Evolutionary conservation across 2,888 invertebrate species (phyloP), one percentile per base, ranked within the genome.

Genomic region (Electrophaes corylata): DNA sequence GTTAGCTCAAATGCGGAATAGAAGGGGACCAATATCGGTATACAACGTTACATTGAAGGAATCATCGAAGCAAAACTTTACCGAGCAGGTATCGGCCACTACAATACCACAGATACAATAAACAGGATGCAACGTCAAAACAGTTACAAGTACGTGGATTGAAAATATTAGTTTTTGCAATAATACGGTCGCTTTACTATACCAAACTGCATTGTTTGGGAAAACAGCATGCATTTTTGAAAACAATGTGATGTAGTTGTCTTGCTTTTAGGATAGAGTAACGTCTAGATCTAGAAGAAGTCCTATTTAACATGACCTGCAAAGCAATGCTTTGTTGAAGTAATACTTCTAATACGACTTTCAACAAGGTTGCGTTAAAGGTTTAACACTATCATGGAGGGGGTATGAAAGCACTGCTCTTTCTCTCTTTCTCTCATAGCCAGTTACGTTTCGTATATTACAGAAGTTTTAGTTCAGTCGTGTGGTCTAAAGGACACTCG

Each of bases 81-180:
- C 48, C 60, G 72, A 71, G 19, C 18, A 44, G 64, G 70, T 63
- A 67, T 67, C 64, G 56, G 71, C 67, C 66, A 66, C 57, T 23
- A 63, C 78, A 81, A 83, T 72, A 64, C 70, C n/a, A n/a, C n/a
- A n/a, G n/a, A n/a, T n/a, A n/a, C n/a, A n/a, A n/a, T n/a, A n/a
- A n/a, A 79, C 82, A 81, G 84, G 84, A 85, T 79, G 76, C 68
- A 57, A 51, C 40, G 58, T 69, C 69, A 71, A 70, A 71, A 57
- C 77, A 80, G 4, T n/a, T n/a, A n/a, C n/a, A n/a, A n/a, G n/a
- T 31, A 55, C 66, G 66, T 59, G 63, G 16, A 46, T 64, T 71
- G 57, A 55, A 61, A 62, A 60, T 47, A 52, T 55, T 54, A 37
- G 40, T 76, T 80, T 78, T 80, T 77, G 79, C 78, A 75, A 73